Evolutionary conservation across 2,113 vertebrate genomes (phyloP), one percentile per base, ranked within the genome.

Genomic region (Onychostoma macrolepis): DNA sequence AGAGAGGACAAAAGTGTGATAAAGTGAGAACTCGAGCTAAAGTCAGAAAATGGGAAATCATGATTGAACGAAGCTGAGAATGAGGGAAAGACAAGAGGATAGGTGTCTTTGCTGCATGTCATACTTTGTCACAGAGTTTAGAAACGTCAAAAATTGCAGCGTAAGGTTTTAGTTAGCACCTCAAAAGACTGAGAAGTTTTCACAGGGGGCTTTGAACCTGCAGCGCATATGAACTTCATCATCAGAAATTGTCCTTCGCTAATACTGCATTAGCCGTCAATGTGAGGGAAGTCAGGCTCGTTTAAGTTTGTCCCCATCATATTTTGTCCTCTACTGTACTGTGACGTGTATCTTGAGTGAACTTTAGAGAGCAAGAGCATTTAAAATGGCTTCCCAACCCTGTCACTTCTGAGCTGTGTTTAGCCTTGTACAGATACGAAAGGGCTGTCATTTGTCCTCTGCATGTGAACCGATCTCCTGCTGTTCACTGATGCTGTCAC

Each of bases 141-240:
- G 21, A 84, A 86, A 83, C 17, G 19, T 33, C 43, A 85, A 74
- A 85, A 83, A 87, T 53, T 85, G 83, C 72, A 79, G 83, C 6
- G 45, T 53, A 87, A 88, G 90, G 56, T 87, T 89, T 76, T 80
- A 67, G 83, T 89, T 86, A 85, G 87, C 86, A 85, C 63, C 69
- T 89, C 89, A 81, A 86, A 88, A 87, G 80, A 63, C 74, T 72
- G 30, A 56, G 2, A 81, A 75, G 83, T 87, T 86, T 87, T 89
- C 88, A 78, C 69, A 36, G 69, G 58, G 81, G 45, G 78, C 88
- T 90, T 89, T 88, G 85, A 90, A 92, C 89, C 86, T 88, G 83
- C 41, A 13, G 56, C 53, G 67, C 71, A 45, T 65, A 69, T 87
- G 77, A 89, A 89, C 87, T 79, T 81, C 80, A 86, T 90, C 86